A percentile compares a stretch with the other conserved stretches of the same genome.
Evolutionary conservation across 2,113 vertebrate species (phyloP).

Genomic region (Abramis brama): DNA sequence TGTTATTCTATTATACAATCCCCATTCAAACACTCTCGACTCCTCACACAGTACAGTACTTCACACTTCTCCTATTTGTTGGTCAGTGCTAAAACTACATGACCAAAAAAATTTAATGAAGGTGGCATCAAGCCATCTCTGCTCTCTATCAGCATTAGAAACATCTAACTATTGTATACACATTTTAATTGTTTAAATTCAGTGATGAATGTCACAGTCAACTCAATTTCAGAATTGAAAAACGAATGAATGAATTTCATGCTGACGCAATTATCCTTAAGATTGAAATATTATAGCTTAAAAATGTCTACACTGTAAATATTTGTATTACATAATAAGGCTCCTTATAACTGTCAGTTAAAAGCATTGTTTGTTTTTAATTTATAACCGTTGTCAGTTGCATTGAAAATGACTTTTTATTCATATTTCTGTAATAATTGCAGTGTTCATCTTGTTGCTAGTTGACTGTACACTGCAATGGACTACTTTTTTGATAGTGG

Average conservation of each 20-base stretch:
- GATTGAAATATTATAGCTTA: no score
- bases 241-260: no score
- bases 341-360: neutral
- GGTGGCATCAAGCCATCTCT: neutral
- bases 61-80: constrained; percentile 13
- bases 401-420: neutral
- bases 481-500: neutral
- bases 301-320: no score
- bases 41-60: neutral
- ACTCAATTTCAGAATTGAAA: no score
- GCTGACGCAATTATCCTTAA: no score
- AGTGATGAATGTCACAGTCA: neutral
- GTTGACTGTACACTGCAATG: neutral
- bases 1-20: neutral
- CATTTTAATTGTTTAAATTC: neutral
- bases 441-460: neutral
- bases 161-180: neutral
- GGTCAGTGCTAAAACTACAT: neutral
- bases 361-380: neutral
- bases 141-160: neutral
- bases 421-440: neutral
- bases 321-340: neutral
- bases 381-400: neutral
- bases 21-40: neutral
- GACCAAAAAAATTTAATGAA: neutral